A percentile compares a stretch with the other conserved stretches of the same genome.
These are phyloP conservation scores for Trochalopteron elliotii DNA, from an alignment of 2,113 vertebrate species.

Conservation along the genomic window DNA sequence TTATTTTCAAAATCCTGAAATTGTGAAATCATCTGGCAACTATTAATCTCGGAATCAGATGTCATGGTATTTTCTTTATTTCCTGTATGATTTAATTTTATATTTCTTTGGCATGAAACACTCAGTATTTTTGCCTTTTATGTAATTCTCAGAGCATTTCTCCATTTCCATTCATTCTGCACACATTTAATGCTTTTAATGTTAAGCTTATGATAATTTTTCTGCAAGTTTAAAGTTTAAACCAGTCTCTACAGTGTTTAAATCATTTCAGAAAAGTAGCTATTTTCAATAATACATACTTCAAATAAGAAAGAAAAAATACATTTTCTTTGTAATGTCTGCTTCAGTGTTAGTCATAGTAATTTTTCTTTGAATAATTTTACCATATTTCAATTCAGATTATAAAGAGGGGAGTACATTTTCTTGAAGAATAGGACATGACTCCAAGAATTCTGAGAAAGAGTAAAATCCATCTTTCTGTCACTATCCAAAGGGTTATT, in stretches of 20 bases:
- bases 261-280: not conserved
- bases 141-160: not conserved
- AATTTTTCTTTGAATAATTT: not conserved
- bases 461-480: constrained; percentile 29
- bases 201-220: not conserved
- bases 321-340: not conserved
- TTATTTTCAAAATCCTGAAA: not conserved
- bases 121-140: not conserved
- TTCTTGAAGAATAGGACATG: not conserved
- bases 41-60: not conserved
- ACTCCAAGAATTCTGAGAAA: not conserved
- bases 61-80: not conserved
- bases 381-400: not conserved
- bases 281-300: not conserved
- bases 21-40: not conserved
- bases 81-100: not conserved
- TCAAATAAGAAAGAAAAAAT: not conserved
- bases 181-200: not conserved
- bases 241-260: not conserved
- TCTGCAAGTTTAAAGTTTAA: not conserved
- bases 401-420: not conserved
- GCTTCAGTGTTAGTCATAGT: not conserved
- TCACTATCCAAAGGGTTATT: not conserved
- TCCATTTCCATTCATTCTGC: not conserved
- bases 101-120: not conserved